Conservation (phyloP, 37 sponge, comb jelly and placozoan genomes). For the Spongia lamella region DNA sequence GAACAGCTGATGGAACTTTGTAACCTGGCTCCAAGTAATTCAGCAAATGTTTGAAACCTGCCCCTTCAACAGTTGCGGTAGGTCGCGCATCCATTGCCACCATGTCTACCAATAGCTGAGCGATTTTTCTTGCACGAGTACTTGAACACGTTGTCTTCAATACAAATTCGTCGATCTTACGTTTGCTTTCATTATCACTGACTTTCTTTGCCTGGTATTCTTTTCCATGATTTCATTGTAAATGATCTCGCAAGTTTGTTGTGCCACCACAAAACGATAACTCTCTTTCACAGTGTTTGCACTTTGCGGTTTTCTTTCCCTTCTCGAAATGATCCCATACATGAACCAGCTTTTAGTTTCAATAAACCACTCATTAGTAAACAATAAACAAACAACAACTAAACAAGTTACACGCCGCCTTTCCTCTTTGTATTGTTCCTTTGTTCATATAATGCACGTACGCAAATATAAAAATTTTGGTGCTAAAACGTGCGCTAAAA, state of each 20-base stretch:
- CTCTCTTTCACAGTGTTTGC: not conserved
- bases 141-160: not conserved
- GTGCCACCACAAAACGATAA: constrained; percentile 14
- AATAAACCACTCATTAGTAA: no score
- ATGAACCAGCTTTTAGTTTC: not conserved
- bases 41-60: constrained; percentile 6
- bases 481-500: no score
- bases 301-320: not conserved
- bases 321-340: constrained; percentile 29
- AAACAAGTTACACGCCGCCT: no score
- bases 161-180: not conserved
- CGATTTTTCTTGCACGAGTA: not conserved
- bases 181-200: not conserved
- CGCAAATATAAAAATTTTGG: no score
- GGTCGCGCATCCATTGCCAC: constrained; percentile 3
- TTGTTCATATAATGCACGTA: no score
- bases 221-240: not conserved
- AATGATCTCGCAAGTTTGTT: constrained; percentile 2
- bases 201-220: not conserved
- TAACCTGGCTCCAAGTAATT: constrained; percentile 5
- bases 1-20: not conserved
- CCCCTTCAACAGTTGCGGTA: constrained; percentile 1
- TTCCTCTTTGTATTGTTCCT: no score
- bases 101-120: constrained; percentile 7
- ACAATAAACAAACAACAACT: no score